Conservation (phyloP, 1,140 invertebrate species). For the Diorhabda sublineata region DNA sequence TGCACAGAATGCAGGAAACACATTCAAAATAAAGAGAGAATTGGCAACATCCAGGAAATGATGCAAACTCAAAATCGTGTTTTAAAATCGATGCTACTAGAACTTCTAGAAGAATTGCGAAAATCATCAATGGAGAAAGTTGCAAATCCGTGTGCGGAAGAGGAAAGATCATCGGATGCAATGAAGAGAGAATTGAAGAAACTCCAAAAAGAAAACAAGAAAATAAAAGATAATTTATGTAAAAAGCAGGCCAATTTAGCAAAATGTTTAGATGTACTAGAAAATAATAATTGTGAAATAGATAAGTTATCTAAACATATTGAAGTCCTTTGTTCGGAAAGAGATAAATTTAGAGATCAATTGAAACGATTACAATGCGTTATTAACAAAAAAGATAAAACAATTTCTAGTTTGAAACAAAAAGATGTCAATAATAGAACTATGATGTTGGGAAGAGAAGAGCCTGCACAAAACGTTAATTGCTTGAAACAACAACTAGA, state of each 20-base stretch:
- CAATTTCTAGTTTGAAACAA: background rate
- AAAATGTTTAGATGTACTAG: constrained; percentile 8
- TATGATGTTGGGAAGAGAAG: too few species aligned
- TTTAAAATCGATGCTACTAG: background rate
- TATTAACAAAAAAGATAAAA: constrained; percentile 7
- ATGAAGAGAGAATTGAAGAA: background rate
- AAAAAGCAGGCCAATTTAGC: constrained; percentile 8
- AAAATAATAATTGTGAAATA: constrained; percentile 12
- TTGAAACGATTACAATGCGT: background rate
- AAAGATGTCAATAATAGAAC: too few species aligned
- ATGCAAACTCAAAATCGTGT: constrained; percentile 12
- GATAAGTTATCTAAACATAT: constrained; percentile 7
- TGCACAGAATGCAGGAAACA: too few species aligned
- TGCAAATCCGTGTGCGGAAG: background rate
- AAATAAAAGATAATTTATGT: constrained; percentile 1
- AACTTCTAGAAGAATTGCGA: constrained; percentile 8
- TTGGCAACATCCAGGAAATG: background rate
- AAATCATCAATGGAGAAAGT: background rate
- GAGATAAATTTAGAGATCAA: constrained; percentile 1
- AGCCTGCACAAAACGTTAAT: too few species aligned
- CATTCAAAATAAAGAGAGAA: too few species aligned
- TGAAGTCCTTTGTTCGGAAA: constrained; percentile 7
- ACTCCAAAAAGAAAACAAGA: constrained; percentile 1
- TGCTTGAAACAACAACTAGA: too few species aligned
- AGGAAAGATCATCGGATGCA: background rate